phyloP scores from a whole-genome alignment of 2,113 vertebrate species.

The Furnarius figulus region DNA sequence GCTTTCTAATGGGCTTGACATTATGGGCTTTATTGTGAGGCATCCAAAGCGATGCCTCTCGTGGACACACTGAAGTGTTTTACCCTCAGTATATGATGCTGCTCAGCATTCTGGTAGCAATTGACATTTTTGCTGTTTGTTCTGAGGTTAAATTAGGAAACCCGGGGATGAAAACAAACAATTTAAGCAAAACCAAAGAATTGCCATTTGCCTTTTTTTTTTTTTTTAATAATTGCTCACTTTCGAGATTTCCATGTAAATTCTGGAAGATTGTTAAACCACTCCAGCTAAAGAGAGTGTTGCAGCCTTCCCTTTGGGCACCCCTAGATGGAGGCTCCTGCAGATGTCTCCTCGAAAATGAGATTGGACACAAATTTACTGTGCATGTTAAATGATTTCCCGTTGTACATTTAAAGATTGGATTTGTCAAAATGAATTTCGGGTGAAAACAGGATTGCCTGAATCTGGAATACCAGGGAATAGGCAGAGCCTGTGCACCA shows the following conservation, averaged over 20 bases:
- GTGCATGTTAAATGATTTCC: neutral
- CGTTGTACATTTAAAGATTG: neutral
- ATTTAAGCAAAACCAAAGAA: neutral
- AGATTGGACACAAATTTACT: neutral
- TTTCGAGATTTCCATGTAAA: neutral
- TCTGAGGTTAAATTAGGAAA: neutral
- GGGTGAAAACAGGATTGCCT: neutral
- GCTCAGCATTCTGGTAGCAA: neutral
- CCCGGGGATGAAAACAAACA: neutral
- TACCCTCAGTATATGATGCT: neutral
- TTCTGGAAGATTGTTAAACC: neutral
- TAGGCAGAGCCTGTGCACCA: neutral
- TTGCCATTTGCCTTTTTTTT: rapidly evolving
- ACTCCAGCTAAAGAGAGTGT: neutral
- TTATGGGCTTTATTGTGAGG: neutral
- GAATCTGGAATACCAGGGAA: neutral
- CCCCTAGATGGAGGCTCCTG: neutral
- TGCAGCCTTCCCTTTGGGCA: neutral
- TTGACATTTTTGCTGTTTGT: neutral
- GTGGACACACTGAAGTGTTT: neutral
- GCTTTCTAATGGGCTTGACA: neutral
- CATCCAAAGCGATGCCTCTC: neutral
- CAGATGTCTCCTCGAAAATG: neutral
- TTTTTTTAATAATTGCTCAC: neutral
- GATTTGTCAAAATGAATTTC: neutral